A percentile compares a stretch with the other conserved stretches of the same genome.
phyloP scores from a whole-genome alignment of 2,888 invertebrate species.

The Lasioglossum vierecki region DNA sequence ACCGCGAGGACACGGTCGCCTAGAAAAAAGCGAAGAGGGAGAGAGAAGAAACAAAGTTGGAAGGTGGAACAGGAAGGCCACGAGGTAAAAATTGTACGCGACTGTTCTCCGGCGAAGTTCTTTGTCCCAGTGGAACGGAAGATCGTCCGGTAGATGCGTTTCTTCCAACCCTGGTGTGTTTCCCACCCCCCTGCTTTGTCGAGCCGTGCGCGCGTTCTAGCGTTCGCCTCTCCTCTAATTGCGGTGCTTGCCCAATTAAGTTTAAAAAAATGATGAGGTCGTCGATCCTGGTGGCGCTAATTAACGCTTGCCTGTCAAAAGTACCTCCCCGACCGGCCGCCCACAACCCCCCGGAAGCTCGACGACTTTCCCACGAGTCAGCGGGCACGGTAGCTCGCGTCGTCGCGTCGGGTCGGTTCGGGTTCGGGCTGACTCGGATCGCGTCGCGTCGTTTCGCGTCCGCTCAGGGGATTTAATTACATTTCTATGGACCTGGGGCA shows the following conservation, averaged over 20 bases:
- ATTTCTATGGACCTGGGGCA: conserved; percentile 73
- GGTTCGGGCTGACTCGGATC: background rate
- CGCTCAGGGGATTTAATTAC: conserved; percentile 77
- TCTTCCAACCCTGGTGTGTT: background rate
- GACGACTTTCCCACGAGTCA: conserved; percentile 67
- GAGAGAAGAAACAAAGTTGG: background rate
- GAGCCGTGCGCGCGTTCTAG: background rate
- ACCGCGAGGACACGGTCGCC: conserved; percentile 10
- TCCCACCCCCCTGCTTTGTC: background rate
- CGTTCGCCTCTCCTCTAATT: conserved; percentile 52
- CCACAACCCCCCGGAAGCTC: conserved; percentile 30
- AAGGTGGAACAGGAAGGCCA: background rate
- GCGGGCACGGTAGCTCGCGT: conserved; percentile 34
- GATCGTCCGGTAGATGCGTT: conserved; percentile 45
- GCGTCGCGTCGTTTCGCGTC: conserved; percentile 62
- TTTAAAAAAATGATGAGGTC: conserved; percentile 61
- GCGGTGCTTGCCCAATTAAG: conserved; percentile 65
- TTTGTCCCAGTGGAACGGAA: conserved; percentile 49
- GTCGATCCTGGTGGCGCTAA: conserved; percentile 68
- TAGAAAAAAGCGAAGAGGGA: background rate
- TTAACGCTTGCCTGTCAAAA: conserved; percentile 74
- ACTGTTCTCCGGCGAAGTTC: conserved; percentile 29
- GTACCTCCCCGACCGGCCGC: conserved; percentile 25
- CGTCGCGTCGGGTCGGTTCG: conserved; percentile 43
- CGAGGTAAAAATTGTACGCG: conserved; percentile 20